Conservation (phyloP, 2,113 vertebrate genomes). For the Sciurus niger region DNA sequence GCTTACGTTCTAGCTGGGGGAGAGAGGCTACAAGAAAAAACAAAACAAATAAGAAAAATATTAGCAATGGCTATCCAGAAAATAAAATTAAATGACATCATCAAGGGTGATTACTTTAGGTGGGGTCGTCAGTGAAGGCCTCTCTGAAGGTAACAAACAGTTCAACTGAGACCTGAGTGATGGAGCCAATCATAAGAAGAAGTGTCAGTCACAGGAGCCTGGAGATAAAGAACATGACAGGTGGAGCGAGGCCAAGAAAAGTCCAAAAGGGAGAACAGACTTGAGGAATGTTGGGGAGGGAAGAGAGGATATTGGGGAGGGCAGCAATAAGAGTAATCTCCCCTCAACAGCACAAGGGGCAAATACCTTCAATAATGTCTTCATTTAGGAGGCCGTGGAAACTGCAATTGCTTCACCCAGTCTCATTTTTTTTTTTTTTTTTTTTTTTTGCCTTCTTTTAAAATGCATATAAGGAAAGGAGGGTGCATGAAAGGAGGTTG, state of each 20-base stretch:
- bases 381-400: not conserved
- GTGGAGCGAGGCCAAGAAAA: not conserved
- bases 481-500: not conserved
- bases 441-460: not conserved
- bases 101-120: not conserved
- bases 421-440: not conserved
- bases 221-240: not conserved
- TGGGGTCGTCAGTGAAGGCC: not conserved
- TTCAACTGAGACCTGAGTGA: not conserved
- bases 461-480: constrained; percentile 28
- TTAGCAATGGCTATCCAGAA: constrained; percentile 15
- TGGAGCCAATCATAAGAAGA: not conserved
- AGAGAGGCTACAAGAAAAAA: not conserved
- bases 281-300: not conserved
- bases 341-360: not conserved
- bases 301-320: not conserved
- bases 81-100: not conserved
- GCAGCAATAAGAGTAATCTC: constrained; percentile 20
- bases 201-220: not conserved
- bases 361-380: not conserved
- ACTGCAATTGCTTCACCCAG: not conserved
- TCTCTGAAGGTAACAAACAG: not conserved
- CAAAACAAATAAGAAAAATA: not conserved
- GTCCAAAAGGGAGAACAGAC: not conserved
- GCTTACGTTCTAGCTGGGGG: constrained; percentile 2